phyloP scores from a whole-genome alignment of 1,140 invertebrate species.

The Araneus ventricosus region DNA sequence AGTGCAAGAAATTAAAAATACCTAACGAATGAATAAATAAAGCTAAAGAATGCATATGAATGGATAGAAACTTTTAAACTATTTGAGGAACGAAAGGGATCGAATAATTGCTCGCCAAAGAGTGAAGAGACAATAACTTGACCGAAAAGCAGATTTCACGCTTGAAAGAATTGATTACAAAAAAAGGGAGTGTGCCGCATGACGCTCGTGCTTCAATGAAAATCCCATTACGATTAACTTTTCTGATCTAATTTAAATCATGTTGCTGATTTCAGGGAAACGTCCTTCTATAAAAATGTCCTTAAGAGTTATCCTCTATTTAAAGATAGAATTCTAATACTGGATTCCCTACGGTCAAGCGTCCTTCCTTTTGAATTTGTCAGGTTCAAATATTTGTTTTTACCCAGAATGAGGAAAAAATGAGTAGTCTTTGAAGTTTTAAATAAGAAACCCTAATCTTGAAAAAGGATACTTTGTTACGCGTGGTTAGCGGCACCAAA shows the following conservation, averaged over 20 bases:
- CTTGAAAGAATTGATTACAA: too few relatives aligned
- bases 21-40: too few relatives aligned
- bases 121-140: too few relatives aligned
- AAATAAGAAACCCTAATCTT: neutral
- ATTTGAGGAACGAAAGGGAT: too few relatives aligned
- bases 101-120: too few relatives aligned
- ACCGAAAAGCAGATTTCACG: too few relatives aligned
- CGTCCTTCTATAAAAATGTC: neutral
- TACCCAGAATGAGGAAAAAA: neutral
- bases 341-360: neutral
- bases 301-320: neutral
- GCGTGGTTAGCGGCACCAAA: neutral
- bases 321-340: neutral
- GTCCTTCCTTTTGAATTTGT: neutral
- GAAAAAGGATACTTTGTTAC: neutral
- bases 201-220: too few relatives aligned
- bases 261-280: neutral
- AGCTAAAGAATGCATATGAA: too few relatives aligned
- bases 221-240: neutral
- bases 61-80: too few relatives aligned
- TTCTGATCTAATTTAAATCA: neutral
- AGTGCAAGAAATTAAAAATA: too few relatives aligned
- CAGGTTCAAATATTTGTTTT: neutral
- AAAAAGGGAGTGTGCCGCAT: too few relatives aligned
- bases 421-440: neutral